Base-by-base conservation (phyloP, 2,888 invertebrate species). In the Glyphotaelius pellucidus region DNA sequence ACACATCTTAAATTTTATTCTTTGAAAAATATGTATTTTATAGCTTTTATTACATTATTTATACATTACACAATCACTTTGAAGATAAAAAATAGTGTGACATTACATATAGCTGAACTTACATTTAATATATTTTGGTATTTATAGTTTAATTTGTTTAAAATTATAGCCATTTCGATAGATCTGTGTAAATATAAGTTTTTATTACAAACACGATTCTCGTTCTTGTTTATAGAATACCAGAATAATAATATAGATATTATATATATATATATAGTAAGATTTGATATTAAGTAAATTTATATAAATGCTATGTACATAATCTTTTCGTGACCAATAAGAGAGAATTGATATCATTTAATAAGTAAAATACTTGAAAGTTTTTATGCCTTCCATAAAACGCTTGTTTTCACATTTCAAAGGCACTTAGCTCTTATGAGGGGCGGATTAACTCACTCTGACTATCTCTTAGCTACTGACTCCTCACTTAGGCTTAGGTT, bases 371-470 rank as follows among this genome's bases (percentile, higher is more conserved):
- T 91, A 92, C 91, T 91, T 85, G 32, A 87, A 90, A 83, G 84
- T 67, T 80, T 42, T 47, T 47, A 92, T 91, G 91, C 92, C 92
- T 92, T 92, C 88, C 67, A 80, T 91, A 85, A 92, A 92, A 79
- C 80, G 67, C 90, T 87, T 92, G 47, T 91, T 79, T 92, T 89
- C 90, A 85, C 86, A 90, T 79, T 85, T 92, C 84, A 92, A 93
- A 93, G 93, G 93, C 93, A 93, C 93, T 93, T 93, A 52, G 92
- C 89, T 93, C 93, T 91, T 84, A 67, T 91, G 93, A 92, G 93
- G 92, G 93, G 92, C 83, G 93, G 93, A 93, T 80, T 83, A 31
- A 87, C 87, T 52, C 87, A n/a, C 80, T 42, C 31, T 52, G 47
- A 30, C 52, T 47, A 87, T 7, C 35, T 32, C 80, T 80, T 81